These are phyloP conservation scores for Mico argentatus DNA, from an alignment of 2,797 vertebrate species.

Conservation along the genomic window DNA sequence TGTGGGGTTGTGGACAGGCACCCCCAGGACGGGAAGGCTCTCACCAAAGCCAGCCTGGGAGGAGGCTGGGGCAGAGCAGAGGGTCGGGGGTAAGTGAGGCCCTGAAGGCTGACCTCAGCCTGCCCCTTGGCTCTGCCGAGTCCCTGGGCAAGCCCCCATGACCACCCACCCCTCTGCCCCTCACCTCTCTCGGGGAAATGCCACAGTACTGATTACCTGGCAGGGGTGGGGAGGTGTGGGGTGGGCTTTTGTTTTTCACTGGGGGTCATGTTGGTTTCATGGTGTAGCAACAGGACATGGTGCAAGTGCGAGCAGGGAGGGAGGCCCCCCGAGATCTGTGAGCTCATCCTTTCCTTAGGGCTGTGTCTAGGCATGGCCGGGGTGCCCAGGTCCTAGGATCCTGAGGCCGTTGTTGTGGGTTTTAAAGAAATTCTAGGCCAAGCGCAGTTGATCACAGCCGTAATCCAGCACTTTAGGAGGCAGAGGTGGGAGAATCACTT, in stretches of 20 bases:
- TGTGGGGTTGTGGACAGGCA: background rate
- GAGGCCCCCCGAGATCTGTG: background rate
- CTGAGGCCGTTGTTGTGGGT: background rate
- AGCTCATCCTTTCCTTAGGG: background rate
- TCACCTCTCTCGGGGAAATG: background rate
- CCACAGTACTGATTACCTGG: too few relatives aligned
- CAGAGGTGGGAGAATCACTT: background rate
- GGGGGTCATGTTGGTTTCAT: background rate
- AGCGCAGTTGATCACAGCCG: background rate
- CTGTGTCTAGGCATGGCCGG: background rate
- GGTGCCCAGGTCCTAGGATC: background rate
- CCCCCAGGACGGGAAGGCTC: fast-evolving
- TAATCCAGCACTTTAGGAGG: background rate
- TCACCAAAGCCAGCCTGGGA: background rate
- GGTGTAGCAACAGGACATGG: background rate
- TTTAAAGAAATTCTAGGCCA: background rate
- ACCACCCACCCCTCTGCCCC: fast-evolving
- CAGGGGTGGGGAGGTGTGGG: background rate
- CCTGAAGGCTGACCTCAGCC: background rate
- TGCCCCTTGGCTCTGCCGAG: background rate
- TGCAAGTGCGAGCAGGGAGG: background rate
- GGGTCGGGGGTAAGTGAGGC: background rate
- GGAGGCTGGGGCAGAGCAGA: background rate
- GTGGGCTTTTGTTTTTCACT: fast-evolving
- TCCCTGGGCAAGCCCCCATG: background rate